A percentile compares a stretch with the other conserved stretches of the same genome.
phyloP scores from a whole-genome alignment of 1,140 invertebrate species.

The Batillaria attramentaria region DNA sequence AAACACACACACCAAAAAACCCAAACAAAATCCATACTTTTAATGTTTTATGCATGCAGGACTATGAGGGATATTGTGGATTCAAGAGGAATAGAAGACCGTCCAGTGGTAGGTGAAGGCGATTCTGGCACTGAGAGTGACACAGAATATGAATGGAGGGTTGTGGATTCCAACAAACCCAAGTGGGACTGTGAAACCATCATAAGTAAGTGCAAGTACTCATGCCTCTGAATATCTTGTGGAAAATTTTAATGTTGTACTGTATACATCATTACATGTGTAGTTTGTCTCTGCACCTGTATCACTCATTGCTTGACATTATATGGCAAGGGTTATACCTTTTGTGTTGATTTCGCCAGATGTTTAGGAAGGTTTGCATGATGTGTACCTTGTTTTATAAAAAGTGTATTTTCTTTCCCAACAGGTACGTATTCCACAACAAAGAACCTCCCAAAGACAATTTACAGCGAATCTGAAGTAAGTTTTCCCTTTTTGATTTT shows the following conservation, averaged over 20 bases:
- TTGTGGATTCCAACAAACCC: slow-evolving; percentile 35
- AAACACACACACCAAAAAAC: too few relatives aligned
- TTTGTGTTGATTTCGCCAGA: neutral
- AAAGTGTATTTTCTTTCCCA: slow-evolving; percentile 13
- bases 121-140: slow-evolving; percentile 37
- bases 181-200: slow-evolving; percentile 97
- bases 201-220: slow-evolving; percentile 73
- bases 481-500: neutral
- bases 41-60: neutral
- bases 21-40: neutral
- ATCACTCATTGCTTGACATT: neutral
- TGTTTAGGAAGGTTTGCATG: neutral
- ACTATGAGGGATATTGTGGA: slow-evolving; percentile 23
- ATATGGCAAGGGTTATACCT: neutral
- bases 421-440: slow-evolving; percentile 53
- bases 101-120: slow-evolving; percentile 2
- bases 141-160: neutral
- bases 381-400: neutral
- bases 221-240: neutral
- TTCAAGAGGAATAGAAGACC: slow-evolving; percentile 11
- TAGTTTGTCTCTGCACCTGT: neutral
- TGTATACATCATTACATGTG: neutral
- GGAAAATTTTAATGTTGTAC: neutral
- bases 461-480: neutral
- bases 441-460: slow-evolving; percentile 30